Base-by-base conservation (phyloP, 2,888 invertebrate genomes). In the Hemithea aestivaria region DNA sequence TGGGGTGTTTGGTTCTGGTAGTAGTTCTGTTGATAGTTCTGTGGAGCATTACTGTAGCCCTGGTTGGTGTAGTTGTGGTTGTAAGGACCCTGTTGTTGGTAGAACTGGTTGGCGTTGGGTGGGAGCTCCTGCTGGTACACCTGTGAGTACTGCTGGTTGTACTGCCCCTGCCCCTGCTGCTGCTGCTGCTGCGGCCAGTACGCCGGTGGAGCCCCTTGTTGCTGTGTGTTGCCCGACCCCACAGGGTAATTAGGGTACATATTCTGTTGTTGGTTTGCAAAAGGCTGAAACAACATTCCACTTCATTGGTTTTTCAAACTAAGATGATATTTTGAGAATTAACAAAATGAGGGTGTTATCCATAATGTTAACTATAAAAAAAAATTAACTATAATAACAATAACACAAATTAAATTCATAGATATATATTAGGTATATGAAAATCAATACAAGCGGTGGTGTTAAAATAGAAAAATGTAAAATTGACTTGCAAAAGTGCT, bases 81-180 rank as follows among this genome's bases (percentile, higher is more conserved):
- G 35, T 47, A 53, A 9, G 41, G 47, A n/a, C 31, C 25, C 0
- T 63, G 59, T 21, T 66, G 66, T 46, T 69, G 77, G 45, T 75
- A 82, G 37, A 65, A 63, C 43, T 81, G 82, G 49, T 79, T 82
- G 24, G 81, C 64, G 48, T 75, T 80, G 32, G 65, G 49, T 10
- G 61, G 57, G 47, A 71, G 75, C 34, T 74, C 76, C 35, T 71
- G 80, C 25, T 74, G 75, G 50, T 77, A 78, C 27, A 65, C 62
- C 43, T 79, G 81, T 1, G 77, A 73, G 51, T 77, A 82, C 50
- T 88, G 88, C 70, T 83, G 88, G 51, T 75, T 78, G 40, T 72
- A 79, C 34, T 71, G 83, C 11, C 66, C 61, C 37, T 66, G 62
- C 25, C 47, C 35, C 2, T n/a, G 29, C 10, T 29, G 39, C 31